phyloP scores from a whole-genome alignment of 1,140 invertebrate species.

The Zaprionus ghesquierei region DNA sequence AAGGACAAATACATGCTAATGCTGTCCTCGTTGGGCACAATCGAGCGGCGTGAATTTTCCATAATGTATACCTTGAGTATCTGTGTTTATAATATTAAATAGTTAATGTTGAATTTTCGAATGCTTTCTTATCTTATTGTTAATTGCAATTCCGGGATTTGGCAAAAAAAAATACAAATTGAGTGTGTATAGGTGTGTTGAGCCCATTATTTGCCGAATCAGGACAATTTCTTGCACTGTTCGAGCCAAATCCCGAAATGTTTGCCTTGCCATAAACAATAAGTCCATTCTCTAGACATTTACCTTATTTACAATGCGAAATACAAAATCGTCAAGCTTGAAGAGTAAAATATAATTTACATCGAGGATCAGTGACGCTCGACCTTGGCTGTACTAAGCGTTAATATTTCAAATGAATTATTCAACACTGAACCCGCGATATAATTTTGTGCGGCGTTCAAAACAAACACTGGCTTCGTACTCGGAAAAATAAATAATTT shows the following conservation, averaged over 20 bases:
- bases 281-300: too few relatives aligned
- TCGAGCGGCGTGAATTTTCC: slow-evolving; percentile 60
- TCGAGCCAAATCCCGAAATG: too few relatives aligned
- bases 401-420: slow-evolving; percentile 68
- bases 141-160: too few relatives aligned
- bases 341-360: slow-evolving; percentile 11
- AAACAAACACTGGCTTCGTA: slow-evolving; percentile 10
- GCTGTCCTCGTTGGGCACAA: slow-evolving; percentile 54
- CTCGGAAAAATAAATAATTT: not conserved
- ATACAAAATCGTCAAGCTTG: not conserved
- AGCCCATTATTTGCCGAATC: too few relatives aligned
- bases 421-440: slow-evolving; percentile 58
- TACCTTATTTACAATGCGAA: not conserved
- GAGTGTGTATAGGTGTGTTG: too few relatives aligned
- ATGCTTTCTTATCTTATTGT: not conserved
- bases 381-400: slow-evolving; percentile 56
- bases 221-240: too few relatives aligned
- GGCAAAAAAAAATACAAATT: too few relatives aligned
- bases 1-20: slow-evolving; percentile 75
- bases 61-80: slow-evolving; percentile 6
- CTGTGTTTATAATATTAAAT: too few relatives aligned
- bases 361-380: slow-evolving; percentile 49
- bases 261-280: too few relatives aligned
- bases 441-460: slow-evolving; percentile 16
- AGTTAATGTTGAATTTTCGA: not conserved